Evolutionary conservation across 2,888 invertebrate genomes (phyloP), one percentile per base, ranked within the genome.

Genomic region (Eupeodes latifasciatus): DNA sequence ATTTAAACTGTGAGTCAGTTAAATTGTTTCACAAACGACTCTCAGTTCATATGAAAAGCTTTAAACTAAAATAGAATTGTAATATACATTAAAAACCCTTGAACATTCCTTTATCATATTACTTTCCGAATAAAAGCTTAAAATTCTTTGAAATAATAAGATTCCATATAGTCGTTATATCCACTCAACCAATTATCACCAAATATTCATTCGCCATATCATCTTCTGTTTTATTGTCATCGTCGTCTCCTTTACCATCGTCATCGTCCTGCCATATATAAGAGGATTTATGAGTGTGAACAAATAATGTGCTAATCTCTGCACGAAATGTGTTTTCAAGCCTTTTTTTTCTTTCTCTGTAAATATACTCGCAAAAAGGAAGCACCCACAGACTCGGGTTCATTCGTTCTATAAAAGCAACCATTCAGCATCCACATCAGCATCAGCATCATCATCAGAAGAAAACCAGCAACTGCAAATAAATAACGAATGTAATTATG

Each of bases 401-500:
- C 27, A 27, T 16, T 40, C 40, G 16, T 62, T 64, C 16, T 44
- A 64, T 64, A 64, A 64, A 64, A 64, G 64, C 64, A 64, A 64
- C 44, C 44, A 44, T 10, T 7, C 3, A 7, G n/a, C 55, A 55
- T 3, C 55, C 5, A 5, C 40, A 40, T 40, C 6, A 40, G 6
- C 40, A 40, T 40, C 40, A 40, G 40, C 40, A 7, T 40, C 40
- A 40, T 2, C 40, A 7, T 40, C 40, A 40, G 40, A 5, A 7
- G 19, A 64, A 66, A 47, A 12, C 53, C 66, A 64, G 47, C 72
- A 72, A 69, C 81, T 57, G 74, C 74, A 88, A 85, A 88, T 88
- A 88, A 88, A 88, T 88, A 81, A 88, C 88, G 88, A 88, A 88
- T 81, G 88, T 88, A 88, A 88, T 88, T 88, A 88, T 88, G 88